phyloP scores from a whole-genome alignment of 2,888 invertebrate species.

The Graphium colonna region DNA sequence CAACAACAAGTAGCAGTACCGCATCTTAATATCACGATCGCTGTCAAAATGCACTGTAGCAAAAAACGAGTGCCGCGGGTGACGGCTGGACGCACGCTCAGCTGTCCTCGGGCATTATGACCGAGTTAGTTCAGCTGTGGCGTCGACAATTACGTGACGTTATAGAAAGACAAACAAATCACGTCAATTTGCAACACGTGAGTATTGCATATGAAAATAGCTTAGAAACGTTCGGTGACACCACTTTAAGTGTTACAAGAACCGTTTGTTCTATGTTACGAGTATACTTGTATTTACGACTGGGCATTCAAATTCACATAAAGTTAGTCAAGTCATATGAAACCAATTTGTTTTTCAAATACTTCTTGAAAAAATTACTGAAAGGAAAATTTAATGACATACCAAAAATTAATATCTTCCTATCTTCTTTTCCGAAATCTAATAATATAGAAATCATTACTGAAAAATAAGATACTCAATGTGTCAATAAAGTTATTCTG shows the following conservation, averaged over 20 bases:
- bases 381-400: no score
- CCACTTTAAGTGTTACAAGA: not conserved
- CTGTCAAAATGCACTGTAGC: not conserved
- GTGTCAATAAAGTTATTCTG: no score
- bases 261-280: no score
- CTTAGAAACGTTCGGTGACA: not conserved
- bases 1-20: constrained; percentile 26
- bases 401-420: no score
- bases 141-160: constrained; percentile 21
- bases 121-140: constrained; percentile 36
- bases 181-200: constrained; percentile 9
- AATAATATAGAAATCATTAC: no score
- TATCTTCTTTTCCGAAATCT: no score
- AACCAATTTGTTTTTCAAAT: no score
- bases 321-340: no score
- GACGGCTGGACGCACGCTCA: constrained; percentile 37
- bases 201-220: not conserved
- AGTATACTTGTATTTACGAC: not conserved
- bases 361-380: no score
- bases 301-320: no score
- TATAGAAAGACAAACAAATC: constrained; percentile 17
- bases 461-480: no score
- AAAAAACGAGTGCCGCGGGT: constrained; percentile 7
- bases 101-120: constrained; percentile 46
- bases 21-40: constrained; percentile 8